Base-by-base conservation (phyloP, 1,140 invertebrate species). In the Diprion similis region DNA sequence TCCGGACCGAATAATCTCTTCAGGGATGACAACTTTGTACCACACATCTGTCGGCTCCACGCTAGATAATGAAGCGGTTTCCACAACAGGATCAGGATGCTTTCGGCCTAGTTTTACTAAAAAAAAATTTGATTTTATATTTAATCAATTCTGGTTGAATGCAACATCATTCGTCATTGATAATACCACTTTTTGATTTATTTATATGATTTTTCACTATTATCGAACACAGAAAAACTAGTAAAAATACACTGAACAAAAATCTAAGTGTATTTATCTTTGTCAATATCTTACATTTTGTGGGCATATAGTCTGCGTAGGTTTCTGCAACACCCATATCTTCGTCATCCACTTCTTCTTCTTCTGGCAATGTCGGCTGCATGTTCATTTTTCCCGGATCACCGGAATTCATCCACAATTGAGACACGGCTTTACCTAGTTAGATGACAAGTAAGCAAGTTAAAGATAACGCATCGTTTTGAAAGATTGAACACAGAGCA, bases 71-170 rank as follows among this genome's bases (percentile, higher is more conserved):
- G 98, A 99, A 47, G 97, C 97, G 0, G 98, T 99, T 88, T 99
- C 99, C 18, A 99, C 99, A 11, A 99, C 98, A n/a, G 97, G 95
- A 89, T 99, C 99, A 0, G 99, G 99, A 92, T 99, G 99, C 82
- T 96, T 96, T 73, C 93, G 92, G 7, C 99, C 98, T 68, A 99
- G 89, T 88, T 97, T 97, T 77, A 99, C 95, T 96, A 80, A 24
- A 82, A 82, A 75, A 70, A 70, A 46, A 71, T 15, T 68, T 48
- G 46, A 66, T 37, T 37, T 37, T 37, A 37, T 37, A 4, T 37
- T 37, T 1, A 37, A 37, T 3, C 24, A 8, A 59, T 15, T 15
- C n/a, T 13, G 3, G 51, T 9, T 59, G 9, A 59, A 59, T 9
- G 6, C 9, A 59, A 37, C 24, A 37, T 37, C 24, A 3, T 37